Base-by-base conservation (phyloP, 2,797 vertebrate species). In the Dallia pectoralis region DNA sequence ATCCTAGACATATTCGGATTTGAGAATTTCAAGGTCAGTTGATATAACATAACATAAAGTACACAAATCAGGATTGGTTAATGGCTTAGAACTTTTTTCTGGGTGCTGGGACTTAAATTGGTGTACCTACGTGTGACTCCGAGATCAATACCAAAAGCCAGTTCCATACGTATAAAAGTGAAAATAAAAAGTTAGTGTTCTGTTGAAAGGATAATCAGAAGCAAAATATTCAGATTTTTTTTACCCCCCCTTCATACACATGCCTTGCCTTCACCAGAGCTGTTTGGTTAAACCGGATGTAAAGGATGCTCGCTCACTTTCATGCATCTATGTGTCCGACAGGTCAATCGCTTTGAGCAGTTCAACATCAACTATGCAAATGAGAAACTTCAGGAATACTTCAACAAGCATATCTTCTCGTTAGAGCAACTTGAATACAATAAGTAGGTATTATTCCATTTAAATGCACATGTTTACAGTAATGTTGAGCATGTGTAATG, bases 321-420 rank as follows among this genome's bases (percentile, higher is more conserved):
- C 51, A 67, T 67, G 27, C 47, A n/a, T 77, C 14, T 22, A 22
- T 61, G 15, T 40, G 18, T 64, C 67, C 19, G 69, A 67, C 78
- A 99, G 97, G 94, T 98, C 65, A 99, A 99, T 86, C 96, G 90
- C 87, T 99, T 99, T 67, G 97, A 99, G 85, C 97, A 99, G 90
- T 98, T 99, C 92, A 99, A 95, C 88, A 99, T 99, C 86, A 99
- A 99, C 93, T 99, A 99, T 92, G 97, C 97, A 88, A 99, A 99
- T 30, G 97, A 99, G 87, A 99, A 99, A 81, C 97, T 99, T 67
- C 97, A 99, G 91, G 97, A 99, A 74, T 99, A 99, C 88, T 99
- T 99, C 83, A 99, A 99, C 87, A 99, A 98, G 82, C 97, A 99
- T 87, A 99, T 99, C 71, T 99, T 99, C 93, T 99, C 97, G 44